Conservation (phyloP, 1,140 invertebrate species). For the Zeugodacus cucurbitae region DNA sequence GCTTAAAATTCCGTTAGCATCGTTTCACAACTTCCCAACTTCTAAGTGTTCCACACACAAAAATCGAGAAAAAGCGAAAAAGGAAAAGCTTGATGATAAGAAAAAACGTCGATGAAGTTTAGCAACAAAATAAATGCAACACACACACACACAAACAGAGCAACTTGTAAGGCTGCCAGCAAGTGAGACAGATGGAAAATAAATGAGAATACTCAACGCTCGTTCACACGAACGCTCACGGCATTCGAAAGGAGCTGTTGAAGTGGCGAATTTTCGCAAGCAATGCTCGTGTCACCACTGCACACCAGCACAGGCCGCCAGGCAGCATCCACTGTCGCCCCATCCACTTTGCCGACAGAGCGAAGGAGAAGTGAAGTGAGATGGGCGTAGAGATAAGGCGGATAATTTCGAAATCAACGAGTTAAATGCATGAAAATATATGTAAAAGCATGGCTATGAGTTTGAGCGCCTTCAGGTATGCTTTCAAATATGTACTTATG, state of each 20-base stretch:
- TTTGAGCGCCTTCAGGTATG: not conserved
- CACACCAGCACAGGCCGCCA: too few species aligned
- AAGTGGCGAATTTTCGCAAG: constrained; percentile 66
- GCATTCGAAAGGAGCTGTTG: constrained; percentile 65
- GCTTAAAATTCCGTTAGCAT: constrained; percentile 65
- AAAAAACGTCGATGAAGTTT: constrained; percentile 41
- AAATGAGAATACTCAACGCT: constrained; percentile 55
- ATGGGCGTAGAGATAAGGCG: not conserved
- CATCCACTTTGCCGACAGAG: too few species aligned
- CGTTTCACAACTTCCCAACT: constrained; percentile 66
- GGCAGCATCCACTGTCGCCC: too few species aligned
- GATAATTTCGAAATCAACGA: not conserved
- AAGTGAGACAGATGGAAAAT: constrained; percentile 29
- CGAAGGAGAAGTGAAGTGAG: not conserved
- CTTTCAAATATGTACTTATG: not conserved
- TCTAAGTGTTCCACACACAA: constrained; percentile 42
- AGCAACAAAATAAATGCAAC: constrained; percentile 54
- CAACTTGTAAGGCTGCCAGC: not conserved
- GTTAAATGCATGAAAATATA: not conserved
- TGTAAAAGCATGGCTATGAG: not conserved
- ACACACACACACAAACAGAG: not conserved
- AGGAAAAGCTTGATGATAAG: constrained; percentile 38
- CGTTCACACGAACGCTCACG: constrained; percentile 66
- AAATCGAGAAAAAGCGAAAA: not conserved
- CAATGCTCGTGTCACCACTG: constrained; percentile 54